Conservation (phyloP, 2,888 invertebrate species). For the Ypsolopha sequella region DNA sequence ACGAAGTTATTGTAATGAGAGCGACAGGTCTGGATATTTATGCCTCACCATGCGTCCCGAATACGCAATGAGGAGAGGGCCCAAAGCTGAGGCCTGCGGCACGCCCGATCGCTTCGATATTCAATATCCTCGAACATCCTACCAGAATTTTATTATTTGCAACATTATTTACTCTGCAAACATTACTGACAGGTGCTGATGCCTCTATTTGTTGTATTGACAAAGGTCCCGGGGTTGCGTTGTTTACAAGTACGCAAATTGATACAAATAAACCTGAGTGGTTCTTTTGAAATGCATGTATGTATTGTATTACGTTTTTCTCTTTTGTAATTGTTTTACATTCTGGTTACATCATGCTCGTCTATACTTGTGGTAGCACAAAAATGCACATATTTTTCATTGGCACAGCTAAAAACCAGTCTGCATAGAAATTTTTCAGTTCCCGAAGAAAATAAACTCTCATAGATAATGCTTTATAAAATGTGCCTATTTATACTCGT, state of each 20-base stretch:
- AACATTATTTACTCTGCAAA: conserved; percentile 42
- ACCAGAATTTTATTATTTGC: conserved; percentile 26
- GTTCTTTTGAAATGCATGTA: conserved; percentile 14
- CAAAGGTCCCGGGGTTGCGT: conserved; percentile 22
- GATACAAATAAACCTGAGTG: conserved; percentile 27
- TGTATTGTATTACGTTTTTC: conserved; percentile 11
- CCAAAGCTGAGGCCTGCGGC: conserved; percentile 10
- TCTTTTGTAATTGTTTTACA: conserved; percentile 6
- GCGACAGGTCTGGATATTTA: conserved; percentile 60
- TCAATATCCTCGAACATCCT: conserved; percentile 32
- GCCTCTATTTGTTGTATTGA: conserved; percentile 27
- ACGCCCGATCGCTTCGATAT: conserved; percentile 21
- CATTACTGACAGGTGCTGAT: conserved; percentile 48
- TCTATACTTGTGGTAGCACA: background rate
- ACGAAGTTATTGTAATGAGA: conserved; percentile 64
- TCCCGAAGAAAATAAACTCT: too few species aligned
- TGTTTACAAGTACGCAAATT: conserved; percentile 33
- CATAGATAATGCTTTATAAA: too few species aligned
- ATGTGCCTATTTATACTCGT: too few species aligned
- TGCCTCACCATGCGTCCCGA: conserved; percentile 55
- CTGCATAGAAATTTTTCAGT: too few species aligned
- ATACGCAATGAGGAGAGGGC: conserved; percentile 45
- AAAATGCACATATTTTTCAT: background rate
- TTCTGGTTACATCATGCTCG: conserved; percentile 3
- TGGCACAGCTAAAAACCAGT: too few species aligned